Evolutionary conservation across 2,797 vertebrate genomes (phyloP).

Genomic region (Phyllotis vaccarum): DNA sequence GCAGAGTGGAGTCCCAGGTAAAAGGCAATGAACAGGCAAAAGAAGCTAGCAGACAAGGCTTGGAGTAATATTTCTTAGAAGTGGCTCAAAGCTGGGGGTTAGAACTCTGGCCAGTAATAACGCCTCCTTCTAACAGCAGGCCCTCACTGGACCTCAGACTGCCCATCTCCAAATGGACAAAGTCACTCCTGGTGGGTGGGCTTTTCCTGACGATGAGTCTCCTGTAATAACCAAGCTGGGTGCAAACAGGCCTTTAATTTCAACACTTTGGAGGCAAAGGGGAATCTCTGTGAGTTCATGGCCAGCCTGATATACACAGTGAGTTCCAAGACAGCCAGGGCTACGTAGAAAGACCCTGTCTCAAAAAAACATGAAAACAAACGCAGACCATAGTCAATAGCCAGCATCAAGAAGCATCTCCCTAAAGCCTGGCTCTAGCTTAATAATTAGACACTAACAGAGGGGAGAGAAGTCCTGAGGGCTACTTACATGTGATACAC

Average conservation of each 20-base stretch:
- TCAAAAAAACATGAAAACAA: background rate
- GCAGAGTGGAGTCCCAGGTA: background rate
- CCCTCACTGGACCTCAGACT: background rate
- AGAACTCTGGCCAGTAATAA: background rate
- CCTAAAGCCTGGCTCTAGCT: constrained; percentile 30
- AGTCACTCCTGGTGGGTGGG: background rate
- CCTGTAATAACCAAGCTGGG: background rate
- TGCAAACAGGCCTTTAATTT: background rate
- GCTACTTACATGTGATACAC: background rate
- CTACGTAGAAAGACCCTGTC: background rate
- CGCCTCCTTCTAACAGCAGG: background rate
- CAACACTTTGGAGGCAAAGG: background rate
- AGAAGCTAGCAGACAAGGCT: background rate
- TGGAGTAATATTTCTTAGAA: background rate
- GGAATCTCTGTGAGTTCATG: background rate
- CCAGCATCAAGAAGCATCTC: background rate
- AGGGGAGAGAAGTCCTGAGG: background rate
- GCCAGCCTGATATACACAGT: background rate
- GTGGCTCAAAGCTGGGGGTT: background rate
- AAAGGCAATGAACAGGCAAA: background rate
- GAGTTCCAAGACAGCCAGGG: background rate
- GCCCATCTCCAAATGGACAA: background rate
- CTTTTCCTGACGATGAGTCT: background rate
- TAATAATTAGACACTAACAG: background rate
- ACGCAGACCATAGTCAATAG: background rate